Evolutionary conservation across 2,113 vertebrate species (phyloP).

Genomic region (Pandion haliaetus): DNA sequence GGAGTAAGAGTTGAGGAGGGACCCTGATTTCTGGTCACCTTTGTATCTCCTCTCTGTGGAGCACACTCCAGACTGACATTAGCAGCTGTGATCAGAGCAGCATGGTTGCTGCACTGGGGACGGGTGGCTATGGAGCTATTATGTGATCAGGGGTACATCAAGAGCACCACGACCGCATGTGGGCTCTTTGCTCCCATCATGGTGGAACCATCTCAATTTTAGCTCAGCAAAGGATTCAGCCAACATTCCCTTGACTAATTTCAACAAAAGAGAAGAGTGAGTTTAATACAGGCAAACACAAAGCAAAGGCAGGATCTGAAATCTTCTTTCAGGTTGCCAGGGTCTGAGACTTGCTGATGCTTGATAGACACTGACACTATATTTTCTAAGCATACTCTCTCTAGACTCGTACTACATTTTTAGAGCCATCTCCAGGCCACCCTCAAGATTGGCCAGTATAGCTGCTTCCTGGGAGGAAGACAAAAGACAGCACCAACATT

Average conservation of each 20-base stretch:
- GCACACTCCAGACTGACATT: not conserved
- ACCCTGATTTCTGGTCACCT: not conserved
- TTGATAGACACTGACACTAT: not conserved
- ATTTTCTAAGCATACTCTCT: not conserved
- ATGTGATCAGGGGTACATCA: not conserved
- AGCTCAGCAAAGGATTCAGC: not conserved
- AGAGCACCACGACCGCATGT: not conserved
- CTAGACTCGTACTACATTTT: not conserved
- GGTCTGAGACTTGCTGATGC: not conserved
- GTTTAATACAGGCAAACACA: not conserved
- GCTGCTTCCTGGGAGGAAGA: not conserved
- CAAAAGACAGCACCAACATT: not conserved
- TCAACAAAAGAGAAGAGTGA: not conserved
- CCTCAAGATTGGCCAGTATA: not conserved
- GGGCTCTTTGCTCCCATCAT: not conserved
- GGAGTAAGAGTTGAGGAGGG: not conserved
- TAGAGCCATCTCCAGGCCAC: not conserved
- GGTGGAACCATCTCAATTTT: not conserved
- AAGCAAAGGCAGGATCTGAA: not conserved
- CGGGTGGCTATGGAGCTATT: not conserved
- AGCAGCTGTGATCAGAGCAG: conserved; percentile 1
- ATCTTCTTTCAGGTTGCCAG: not conserved
- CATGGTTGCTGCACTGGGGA: not conserved
- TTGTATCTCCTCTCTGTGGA: not conserved
- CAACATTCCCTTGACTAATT: not conserved